Evolutionary conservation across 2,797 vertebrate species (phyloP).

Genomic region (Lacerta agilis): DNA sequence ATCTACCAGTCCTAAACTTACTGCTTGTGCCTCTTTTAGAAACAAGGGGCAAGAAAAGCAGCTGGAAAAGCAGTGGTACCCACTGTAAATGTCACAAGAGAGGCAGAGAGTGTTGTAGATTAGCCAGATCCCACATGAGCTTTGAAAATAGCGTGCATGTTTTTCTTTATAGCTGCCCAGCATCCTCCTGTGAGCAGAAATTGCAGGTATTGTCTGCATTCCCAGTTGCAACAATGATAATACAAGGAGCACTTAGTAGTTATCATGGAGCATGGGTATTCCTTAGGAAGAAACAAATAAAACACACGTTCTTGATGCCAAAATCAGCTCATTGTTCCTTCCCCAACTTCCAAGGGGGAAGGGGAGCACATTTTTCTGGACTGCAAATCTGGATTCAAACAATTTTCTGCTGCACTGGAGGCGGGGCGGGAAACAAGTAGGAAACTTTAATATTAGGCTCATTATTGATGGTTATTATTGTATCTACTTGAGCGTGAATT

Average conservation of each 20-base stretch:
- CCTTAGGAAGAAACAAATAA: constrained; percentile 22
- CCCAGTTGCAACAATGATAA: not conserved
- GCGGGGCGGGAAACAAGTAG: not conserved
- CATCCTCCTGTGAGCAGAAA: constrained; percentile 36
- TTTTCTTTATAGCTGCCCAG: constrained; percentile 28
- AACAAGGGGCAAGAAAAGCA: not conserved
- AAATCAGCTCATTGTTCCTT: constrained; percentile 4
- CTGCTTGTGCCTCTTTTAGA: not conserved
- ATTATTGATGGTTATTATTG: not conserved
- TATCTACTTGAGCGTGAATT: constrained; percentile 29
- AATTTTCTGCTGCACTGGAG: constrained; percentile 7
- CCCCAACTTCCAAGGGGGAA: not conserved
- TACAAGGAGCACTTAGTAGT: not conserved
- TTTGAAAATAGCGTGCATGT: not conserved
- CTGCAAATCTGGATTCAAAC: constrained; percentile 26
- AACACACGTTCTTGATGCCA: constrained; percentile 5
- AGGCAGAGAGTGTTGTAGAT: not conserved
- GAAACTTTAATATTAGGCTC: constrained; percentile 10
- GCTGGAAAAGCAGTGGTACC: not conserved
- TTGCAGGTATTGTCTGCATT: constrained; percentile 42
- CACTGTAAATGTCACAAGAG: not conserved
- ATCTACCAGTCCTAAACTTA: not conserved
- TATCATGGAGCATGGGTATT: constrained; percentile 11
- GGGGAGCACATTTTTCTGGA: constrained; percentile 17
- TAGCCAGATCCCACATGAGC: not conserved